Evolutionary conservation across 2,113 vertebrate species (phyloP), one percentile per base, ranked within the genome.

Genomic region (Pantherophis guttatus): DNA sequence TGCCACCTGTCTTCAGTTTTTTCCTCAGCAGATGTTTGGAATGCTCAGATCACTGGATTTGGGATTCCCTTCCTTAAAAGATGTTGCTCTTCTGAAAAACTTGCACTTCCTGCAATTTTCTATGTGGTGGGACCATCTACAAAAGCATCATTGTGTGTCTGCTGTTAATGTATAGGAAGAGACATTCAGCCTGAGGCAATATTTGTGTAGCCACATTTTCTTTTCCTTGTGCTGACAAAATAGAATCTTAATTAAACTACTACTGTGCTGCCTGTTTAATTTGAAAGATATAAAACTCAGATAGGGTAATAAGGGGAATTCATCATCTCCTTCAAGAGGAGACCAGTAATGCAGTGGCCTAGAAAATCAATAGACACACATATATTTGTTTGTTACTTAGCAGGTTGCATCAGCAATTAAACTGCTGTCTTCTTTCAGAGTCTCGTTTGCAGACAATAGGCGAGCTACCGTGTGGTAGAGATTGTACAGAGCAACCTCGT

Each of bases 171-270:
- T 19, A 44, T 5, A 52, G 57, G 81, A 24, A 23, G 21, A 65
- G 89, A 88, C 62, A 54, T 90, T 15, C 0, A 91, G 92, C 94
- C 91, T 0, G 0, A 39, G 91, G 94, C 94, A 70, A 55, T 2
- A 0, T 0, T 89, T 70, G 89, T 58, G 50, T 23, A 21, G 3
- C 93, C 86, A 90, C 29, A 13, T 55, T 33, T 70, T 52, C 92
- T 57, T 86, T 87, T 88, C 90, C 91, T 94, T 29, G 44, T 24
- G 87, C 93, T 92, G 93, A 92, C 29, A 52, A 95, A 95, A 96
- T 70, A 94, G 92, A 95, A 94, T 95, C 96, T 95, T 97, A 96
- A 96, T 96, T 95, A 97, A 97, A 97, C 95, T 90, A 86, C 59
- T 93, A 89, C 92, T 50, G n/a, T 11, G 0, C 93, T 95, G 90